Conservation (phyloP, 2,113 vertebrate species). For the Symphodus melops region DNA sequence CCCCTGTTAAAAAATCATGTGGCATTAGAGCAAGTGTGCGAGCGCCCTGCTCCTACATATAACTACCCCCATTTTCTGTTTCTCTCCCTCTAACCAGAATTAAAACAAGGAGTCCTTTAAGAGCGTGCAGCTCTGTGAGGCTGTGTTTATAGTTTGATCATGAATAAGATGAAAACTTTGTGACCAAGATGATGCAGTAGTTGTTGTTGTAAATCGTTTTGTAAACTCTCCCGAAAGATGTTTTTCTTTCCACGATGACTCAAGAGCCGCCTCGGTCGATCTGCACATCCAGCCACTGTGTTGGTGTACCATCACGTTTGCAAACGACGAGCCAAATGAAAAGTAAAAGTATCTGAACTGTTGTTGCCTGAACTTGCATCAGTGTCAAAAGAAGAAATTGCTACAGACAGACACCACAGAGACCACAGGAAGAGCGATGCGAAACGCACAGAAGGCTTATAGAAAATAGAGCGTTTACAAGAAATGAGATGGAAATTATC, state of each 20-base stretch:
- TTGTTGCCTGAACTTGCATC: neutral
- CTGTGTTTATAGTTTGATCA: neutral
- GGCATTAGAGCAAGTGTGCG: too few relatives aligned
- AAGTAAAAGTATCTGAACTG: conserved; percentile 12
- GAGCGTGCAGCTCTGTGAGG: too few relatives aligned
- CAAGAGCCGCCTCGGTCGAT: neutral
- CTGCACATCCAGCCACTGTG: neutral
- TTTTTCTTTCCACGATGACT: neutral
- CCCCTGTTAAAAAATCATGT: too few relatives aligned
- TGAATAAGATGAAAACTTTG: neutral
- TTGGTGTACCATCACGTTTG: neutral
- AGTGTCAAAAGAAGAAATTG: neutral
- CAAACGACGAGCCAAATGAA: neutral
- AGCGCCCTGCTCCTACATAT: too few relatives aligned
- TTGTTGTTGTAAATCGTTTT: neutral
- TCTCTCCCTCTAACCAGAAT: too few relatives aligned
- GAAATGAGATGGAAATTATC: neutral
- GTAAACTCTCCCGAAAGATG: neutral
- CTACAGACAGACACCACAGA: neutral
- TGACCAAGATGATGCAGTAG: too few relatives aligned
- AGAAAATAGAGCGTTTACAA: neutral
- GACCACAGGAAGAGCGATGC: neutral
- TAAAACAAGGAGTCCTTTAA: too few relatives aligned
- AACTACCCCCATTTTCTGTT: too few relatives aligned
- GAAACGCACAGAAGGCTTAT: neutral